Conservation (phyloP, 2,113 vertebrate species). For the Campylomormyrus tamandua region DNA sequence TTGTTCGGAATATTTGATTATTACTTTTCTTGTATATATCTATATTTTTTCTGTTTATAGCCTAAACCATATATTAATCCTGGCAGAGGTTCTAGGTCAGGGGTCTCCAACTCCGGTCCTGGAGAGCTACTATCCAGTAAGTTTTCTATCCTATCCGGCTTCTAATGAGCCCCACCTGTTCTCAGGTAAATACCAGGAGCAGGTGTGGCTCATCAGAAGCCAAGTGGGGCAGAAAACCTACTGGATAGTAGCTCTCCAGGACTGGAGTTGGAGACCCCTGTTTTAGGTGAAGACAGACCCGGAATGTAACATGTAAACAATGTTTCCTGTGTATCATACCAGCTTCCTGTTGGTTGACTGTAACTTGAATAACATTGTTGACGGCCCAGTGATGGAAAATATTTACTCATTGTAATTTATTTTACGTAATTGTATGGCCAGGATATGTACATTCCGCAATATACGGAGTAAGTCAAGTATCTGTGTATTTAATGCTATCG, state of each 20-base stretch:
- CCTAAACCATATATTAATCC: background rate
- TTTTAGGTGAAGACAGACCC: background rate
- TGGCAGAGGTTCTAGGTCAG: background rate
- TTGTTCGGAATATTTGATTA: background rate
- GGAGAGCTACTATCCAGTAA: no score
- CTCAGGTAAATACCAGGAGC: no score
- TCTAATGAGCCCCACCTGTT: no score
- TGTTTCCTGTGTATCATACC: background rate
- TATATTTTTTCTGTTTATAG: background rate
- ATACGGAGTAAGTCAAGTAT: background rate
- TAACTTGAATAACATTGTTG: background rate
- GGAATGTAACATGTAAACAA: background rate
- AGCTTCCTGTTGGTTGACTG: background rate
- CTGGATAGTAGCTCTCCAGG: no score
- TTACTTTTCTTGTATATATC: background rate
- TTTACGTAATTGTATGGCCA: background rate
- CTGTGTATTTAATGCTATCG: background rate
- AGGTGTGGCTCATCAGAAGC: no score
- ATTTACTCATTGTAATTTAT: background rate
- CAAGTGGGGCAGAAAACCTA: no score
- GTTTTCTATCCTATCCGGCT: no score
- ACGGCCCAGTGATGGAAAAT: background rate
- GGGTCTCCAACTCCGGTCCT: no score
- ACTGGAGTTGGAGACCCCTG: no score
- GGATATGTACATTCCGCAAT: background rate